phyloP scores from a whole-genome alignment of 2,888 invertebrate species.

The Mystacides longicornis region DNA sequence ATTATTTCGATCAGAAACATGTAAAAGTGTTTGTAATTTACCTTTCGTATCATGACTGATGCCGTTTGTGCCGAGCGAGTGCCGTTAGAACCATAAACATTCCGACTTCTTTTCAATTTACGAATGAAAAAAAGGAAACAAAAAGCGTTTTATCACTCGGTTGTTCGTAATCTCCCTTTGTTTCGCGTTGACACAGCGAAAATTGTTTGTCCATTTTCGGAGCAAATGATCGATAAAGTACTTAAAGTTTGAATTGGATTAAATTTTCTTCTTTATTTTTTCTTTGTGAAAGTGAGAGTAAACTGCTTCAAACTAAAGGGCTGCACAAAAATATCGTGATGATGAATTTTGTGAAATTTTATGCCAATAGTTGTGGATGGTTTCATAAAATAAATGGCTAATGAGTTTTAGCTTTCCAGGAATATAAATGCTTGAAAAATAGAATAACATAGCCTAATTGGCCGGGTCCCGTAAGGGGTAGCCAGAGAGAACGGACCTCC shows the following conservation, averaged over 20 bases:
- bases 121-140: background rate
- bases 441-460: too few species aligned
- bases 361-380: too few species aligned
- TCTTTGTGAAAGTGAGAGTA: background rate
- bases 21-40: background rate
- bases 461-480: too few species aligned
- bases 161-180: background rate
- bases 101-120: background rate
- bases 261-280: background rate
- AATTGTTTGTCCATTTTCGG: constrained; percentile 7
- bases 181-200: constrained; percentile 5
- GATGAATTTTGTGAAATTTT: too few species aligned
- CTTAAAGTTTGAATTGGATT: background rate
- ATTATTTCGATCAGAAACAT: background rate
- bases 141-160: constrained; percentile 7
- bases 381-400: too few species aligned
- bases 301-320: background rate
- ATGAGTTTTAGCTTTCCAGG: too few species aligned
- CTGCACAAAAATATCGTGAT: too few species aligned
- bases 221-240: background rate
- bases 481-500: too few species aligned
- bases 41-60: background rate
- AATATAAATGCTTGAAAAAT: too few species aligned
- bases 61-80: background rate
- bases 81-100: background rate